These are phyloP conservation scores for Dinocampus coccinellae DNA, from an alignment of 2,888 invertebrate species.

Conservation along the genomic window DNA sequence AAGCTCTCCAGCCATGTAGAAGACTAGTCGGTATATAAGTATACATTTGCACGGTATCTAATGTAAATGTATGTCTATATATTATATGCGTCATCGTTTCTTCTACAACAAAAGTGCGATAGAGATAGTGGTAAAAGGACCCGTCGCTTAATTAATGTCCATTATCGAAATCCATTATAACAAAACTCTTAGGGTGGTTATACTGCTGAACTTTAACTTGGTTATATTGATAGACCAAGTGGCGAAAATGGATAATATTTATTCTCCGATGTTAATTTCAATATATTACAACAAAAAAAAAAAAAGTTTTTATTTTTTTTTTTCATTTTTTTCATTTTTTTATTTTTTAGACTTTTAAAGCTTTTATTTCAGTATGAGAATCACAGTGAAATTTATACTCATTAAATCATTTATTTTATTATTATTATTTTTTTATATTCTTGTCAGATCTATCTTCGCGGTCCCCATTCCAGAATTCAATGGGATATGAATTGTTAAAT, in stretches of 20 bases:
- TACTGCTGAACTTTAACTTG: slow-evolving; percentile 30
- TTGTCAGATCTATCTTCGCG: too few relatives aligned
- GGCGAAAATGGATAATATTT: slow-evolving; percentile 10
- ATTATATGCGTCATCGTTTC: not conserved
- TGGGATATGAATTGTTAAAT: too few relatives aligned
- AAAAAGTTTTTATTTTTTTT: too few relatives aligned
- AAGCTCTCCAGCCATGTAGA: not conserved
- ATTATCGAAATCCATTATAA: slow-evolving; percentile 44
- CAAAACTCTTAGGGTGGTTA: slow-evolving; percentile 28
- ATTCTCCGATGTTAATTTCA: not conserved
- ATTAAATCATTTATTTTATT: too few relatives aligned
- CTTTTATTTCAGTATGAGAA: too few relatives aligned
- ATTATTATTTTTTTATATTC: too few relatives aligned
- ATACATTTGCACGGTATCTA: not conserved
- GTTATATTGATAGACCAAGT: not conserved
- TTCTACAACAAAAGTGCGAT: not conserved
- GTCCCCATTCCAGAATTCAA: too few relatives aligned
- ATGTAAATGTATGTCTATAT: not conserved
- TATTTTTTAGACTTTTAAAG: too few relatives aligned
- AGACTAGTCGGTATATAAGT: not conserved
- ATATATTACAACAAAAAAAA: too few relatives aligned
- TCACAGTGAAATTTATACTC: too few relatives aligned
- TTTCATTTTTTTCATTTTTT: not conserved
- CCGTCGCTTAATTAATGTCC: slow-evolving; percentile 46
- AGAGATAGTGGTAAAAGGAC: slow-evolving; percentile 3